Percentiles rank a stretch among this genome's conserved stretches.
phyloP scores from a whole-genome alignment of 2,888 invertebrate species.

The Chloroclysta siterata region DNA sequence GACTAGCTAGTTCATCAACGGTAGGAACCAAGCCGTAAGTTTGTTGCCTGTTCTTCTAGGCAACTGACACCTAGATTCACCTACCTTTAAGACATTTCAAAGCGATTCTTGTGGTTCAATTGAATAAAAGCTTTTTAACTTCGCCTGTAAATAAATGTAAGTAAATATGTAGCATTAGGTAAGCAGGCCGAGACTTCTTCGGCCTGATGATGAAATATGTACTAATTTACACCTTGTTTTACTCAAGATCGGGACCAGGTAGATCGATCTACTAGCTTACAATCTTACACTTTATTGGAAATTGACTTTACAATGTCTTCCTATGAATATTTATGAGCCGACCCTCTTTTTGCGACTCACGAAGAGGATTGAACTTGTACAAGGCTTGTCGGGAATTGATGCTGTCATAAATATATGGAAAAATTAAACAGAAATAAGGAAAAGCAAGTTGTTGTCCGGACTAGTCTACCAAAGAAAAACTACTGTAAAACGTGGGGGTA shows the following conservation, averaged over 20 bases:
- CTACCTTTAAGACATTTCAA: too few relatives aligned
- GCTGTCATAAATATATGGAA: neutral
- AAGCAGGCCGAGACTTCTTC: too few relatives aligned
- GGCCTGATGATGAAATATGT: neutral
- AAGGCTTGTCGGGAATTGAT: constrained; percentile 21
- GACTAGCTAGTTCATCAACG: too few relatives aligned
- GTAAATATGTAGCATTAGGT: too few relatives aligned
- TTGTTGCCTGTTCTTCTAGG: too few relatives aligned
- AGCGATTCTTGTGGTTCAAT: too few relatives aligned
- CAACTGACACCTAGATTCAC: too few relatives aligned
- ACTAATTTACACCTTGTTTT: neutral
- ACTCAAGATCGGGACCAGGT: constrained; percentile 36
- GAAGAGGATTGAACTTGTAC: constrained; percentile 50
- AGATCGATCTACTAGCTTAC: constrained; percentile 67
- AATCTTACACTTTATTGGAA: constrained; percentile 69
- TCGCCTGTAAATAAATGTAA: too few relatives aligned
- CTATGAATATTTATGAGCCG: constrained; percentile 81
- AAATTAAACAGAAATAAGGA: neutral
- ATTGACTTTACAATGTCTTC: constrained; percentile 79
- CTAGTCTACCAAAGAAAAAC: neutral
- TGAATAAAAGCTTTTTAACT: too few relatives aligned
- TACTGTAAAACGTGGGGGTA: too few relatives aligned
- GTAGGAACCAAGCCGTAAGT: too few relatives aligned
- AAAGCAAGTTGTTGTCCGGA: neutral
- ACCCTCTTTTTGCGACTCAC: constrained; percentile 62